phyloP scores from a whole-genome alignment of 2,113 vertebrate genomes.

The Dicaeum eximium region DNA sequence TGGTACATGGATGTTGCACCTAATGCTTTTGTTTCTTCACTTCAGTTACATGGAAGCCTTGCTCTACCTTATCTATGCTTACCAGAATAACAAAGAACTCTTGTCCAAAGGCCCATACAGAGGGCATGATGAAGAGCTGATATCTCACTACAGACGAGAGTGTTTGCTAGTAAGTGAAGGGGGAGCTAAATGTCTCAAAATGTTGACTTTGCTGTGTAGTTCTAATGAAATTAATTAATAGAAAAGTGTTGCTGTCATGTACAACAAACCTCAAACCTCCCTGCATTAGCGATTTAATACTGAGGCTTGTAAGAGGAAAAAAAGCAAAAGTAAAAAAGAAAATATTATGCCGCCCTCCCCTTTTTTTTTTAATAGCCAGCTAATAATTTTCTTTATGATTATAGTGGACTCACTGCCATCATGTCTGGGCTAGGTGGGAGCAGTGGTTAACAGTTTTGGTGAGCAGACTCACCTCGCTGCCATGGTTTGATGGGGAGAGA shows the following conservation, averaged over 20 bases:
- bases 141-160: constrained; percentile 90
- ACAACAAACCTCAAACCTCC: neutral
- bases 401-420: neutral
- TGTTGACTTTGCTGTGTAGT: neutral
- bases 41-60: constrained; percentile 90
- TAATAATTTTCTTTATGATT: neutral
- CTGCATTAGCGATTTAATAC: neutral
- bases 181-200: neutral
- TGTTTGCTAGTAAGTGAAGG: constrained; percentile 91
- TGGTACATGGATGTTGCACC: neutral
- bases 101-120: constrained; percentile 87
- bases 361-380: no score
- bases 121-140: constrained; percentile 87
- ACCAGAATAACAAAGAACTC: constrained; percentile 96
- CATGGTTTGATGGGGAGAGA: neutral
- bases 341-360: neutral
- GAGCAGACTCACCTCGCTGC: neutral
- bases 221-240: neutral
- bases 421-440: neutral
- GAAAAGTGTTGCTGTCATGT: neutral
- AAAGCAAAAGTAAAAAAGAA: neutral
- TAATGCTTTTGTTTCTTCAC: constrained; percentile 42
- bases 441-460: neutral
- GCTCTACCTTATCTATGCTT: constrained; percentile 91
- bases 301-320: neutral